Conservation (phyloP, 2,888 invertebrate genomes). For the Clostera curtula region DNA sequence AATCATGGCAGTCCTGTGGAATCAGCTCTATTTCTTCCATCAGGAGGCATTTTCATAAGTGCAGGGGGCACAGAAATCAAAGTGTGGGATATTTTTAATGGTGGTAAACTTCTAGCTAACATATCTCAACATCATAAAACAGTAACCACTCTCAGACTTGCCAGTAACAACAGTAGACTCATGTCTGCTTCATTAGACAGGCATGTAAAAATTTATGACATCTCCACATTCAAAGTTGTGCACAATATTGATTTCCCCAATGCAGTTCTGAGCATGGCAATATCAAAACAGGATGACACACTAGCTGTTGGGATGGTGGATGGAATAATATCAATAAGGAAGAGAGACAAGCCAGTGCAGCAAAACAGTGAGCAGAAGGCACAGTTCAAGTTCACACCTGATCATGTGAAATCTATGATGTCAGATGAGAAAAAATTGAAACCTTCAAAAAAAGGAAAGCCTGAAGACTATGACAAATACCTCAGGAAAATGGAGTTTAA, state of each 20-base stretch:
- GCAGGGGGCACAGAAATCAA: slow-evolving; percentile 93
- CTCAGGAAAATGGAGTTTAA: slow-evolving; percentile 88
- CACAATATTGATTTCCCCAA: slow-evolving; percentile 94
- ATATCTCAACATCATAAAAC: slow-evolving; percentile 97
- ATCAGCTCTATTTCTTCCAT: slow-evolving; percentile 89
- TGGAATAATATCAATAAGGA: slow-evolving; percentile 90
- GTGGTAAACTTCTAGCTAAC: slow-evolving; percentile 88
- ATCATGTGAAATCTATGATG: slow-evolving; percentile 43
- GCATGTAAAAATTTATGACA: slow-evolving; percentile 94
- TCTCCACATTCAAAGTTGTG: slow-evolving; percentile 88
- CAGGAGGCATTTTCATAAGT: slow-evolving; percentile 92
- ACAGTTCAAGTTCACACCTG: slow-evolving; percentile 70
- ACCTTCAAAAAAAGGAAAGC: slow-evolving; percentile 48
- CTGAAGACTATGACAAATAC: slow-evolving; percentile 80
- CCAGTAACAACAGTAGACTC: slow-evolving; percentile 86
- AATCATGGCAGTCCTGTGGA: slow-evolving; percentile 95
- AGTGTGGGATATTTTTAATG: slow-evolving; percentile 94
- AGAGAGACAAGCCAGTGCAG: slow-evolving; percentile 77
- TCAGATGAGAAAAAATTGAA: slow-evolving; percentile 69
- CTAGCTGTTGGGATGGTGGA: slow-evolving; percentile 94
- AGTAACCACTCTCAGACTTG: slow-evolving; percentile 89
- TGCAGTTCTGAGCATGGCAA: slow-evolving; percentile 89
- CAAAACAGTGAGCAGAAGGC: slow-evolving; percentile 46
- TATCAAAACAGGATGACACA: slow-evolving; percentile 84
- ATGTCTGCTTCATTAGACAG: slow-evolving; percentile 94